Percentiles rank a stretch among this genome's conserved stretches.
phyloP scores from a whole-genome alignment of 2,113 vertebrate genomes.

The Thryonomys swinderianus region DNA sequence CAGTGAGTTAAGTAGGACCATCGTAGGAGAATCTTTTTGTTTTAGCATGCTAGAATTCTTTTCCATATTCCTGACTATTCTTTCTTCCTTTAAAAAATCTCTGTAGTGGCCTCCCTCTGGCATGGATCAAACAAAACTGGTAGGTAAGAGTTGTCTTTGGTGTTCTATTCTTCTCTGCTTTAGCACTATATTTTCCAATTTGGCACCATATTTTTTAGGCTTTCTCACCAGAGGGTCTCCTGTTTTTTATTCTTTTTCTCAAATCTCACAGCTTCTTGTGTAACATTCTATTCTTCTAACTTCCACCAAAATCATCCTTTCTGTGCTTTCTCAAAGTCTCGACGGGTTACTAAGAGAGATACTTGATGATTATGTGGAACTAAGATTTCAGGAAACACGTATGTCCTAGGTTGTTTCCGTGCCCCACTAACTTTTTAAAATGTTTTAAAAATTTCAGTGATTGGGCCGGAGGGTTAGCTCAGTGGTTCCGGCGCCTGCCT shows the following conservation, averaged over 20 bases:
- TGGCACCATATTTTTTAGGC: not conserved
- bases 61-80: not conserved
- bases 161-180: not conserved
- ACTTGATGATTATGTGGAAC: not conserved
- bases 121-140: not conserved
- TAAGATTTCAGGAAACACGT: slow-evolving; percentile 36
- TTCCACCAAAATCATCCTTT: not conserved
- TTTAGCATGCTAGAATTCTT: not conserved
- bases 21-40: not conserved
- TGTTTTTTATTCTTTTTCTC: not conserved
- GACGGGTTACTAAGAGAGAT: not conserved
- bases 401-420: not conserved
- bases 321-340: not conserved
- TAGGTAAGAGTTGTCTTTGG: not conserved
- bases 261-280: not conserved
- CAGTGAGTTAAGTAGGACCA: not conserved
- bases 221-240: not conserved
- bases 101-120: not conserved
- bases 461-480: too few relatives aligned
- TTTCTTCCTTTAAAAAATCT: not conserved
- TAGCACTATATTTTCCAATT: not conserved
- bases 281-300: not conserved
- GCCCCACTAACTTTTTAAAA: not conserved
- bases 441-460: too few relatives aligned
- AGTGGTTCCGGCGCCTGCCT: too few relatives aligned